phyloP scores from a whole-genome alignment of 2,888 invertebrate genomes.

The Cerastis leucographa region DNA sequence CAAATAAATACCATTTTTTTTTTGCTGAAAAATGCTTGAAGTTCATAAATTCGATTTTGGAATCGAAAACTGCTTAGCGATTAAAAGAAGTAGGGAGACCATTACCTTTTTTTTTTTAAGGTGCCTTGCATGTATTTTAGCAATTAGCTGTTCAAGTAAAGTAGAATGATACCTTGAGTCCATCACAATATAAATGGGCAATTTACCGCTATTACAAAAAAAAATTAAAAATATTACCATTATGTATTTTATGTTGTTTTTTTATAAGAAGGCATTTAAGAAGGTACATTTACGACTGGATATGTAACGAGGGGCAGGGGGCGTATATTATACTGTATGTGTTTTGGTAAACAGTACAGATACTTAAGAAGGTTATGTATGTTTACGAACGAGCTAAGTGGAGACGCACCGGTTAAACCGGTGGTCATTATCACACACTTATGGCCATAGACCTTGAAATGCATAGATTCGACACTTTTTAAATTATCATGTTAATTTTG shows the following conservation, averaged over 20 bases:
- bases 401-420: conserved; percentile 20
- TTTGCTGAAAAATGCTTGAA: not conserved
- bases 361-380: not conserved
- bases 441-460: conserved; percentile 25
- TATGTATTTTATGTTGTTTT: too few relatives aligned
- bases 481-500: not conserved
- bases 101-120: too few relatives aligned
- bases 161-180: not conserved
- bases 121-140: too few relatives aligned
- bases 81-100: not conserved
- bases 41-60: too few relatives aligned
- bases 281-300: too few relatives aligned
- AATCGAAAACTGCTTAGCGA: not conserved
- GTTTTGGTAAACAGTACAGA: not conserved
- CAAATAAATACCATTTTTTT: not conserved
- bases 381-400: not conserved
- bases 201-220: too few relatives aligned
- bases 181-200: not conserved
- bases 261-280: too few relatives aligned
- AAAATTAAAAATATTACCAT: too few relatives aligned
- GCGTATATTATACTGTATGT: too few relatives aligned
- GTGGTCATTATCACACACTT: conserved; percentile 33
- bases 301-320: too few relatives aligned
- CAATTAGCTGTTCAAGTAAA: not conserved
- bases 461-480: conserved; percentile 9